phyloP scores from a whole-genome alignment of 2,888 invertebrate genomes.

The Meandrusa payeni region DNA sequence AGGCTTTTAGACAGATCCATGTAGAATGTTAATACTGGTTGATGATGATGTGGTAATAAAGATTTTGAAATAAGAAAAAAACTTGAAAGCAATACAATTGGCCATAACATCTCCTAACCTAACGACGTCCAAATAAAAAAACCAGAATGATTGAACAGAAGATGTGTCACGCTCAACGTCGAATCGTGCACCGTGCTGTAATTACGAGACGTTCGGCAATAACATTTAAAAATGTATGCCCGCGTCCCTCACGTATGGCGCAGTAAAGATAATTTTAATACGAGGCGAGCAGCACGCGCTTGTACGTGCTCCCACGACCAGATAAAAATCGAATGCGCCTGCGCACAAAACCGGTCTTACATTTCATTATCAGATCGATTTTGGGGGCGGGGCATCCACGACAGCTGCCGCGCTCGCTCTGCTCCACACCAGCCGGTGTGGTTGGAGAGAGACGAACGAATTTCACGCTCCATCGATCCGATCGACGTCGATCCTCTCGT shows the following conservation, averaged over 20 bases:
- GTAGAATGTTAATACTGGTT: too few species aligned
- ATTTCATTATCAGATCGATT: conserved; percentile 70
- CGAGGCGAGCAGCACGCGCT: conserved; percentile 50
- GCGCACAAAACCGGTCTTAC: conserved; percentile 53
- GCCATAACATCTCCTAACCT: neutral
- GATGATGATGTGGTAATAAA: too few species aligned
- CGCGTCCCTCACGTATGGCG: conserved; percentile 58
- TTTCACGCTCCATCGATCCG: conserved; percentile 59
- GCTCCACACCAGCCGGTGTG: conserved; percentile 28
- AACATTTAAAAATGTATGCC: conserved; percentile 49
- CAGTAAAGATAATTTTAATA: conserved; percentile 74
- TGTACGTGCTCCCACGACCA: conserved; percentile 49
- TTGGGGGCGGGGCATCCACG: conserved; percentile 59
- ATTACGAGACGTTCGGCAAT: conserved; percentile 49
- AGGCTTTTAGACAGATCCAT: too few species aligned
- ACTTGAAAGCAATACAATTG: neutral
- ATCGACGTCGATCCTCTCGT: conserved; percentile 39
- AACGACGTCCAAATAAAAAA: neutral
- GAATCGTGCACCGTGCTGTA: conserved; percentile 13
- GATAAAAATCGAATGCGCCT: conserved; percentile 57
- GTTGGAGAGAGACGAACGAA: conserved; percentile 45
- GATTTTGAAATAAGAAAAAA: too few species aligned
- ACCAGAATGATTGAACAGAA: neutral
- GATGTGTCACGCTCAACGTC: conserved; percentile 18
- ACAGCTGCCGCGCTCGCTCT: conserved; percentile 44